These are phyloP conservation scores for Trachymyrmex cornetzi DNA, from an alignment of 1,140 invertebrate species.

Conservation along the genomic window DNA sequence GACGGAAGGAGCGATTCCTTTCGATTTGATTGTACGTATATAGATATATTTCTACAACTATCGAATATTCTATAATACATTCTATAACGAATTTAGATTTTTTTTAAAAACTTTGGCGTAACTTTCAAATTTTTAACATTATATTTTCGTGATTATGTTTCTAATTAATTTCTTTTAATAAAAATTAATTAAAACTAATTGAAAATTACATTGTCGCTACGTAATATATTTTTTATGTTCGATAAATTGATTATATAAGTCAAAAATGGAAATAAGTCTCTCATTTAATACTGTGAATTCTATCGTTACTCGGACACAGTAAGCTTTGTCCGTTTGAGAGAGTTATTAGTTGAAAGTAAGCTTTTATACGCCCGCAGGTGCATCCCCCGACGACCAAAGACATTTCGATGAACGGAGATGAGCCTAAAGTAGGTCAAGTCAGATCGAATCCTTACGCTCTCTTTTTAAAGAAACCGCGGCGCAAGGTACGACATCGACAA, in stretches of 20 bases:
- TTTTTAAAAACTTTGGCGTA: not conserved
- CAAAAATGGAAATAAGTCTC: constrained; percentile 33
- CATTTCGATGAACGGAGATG: constrained; percentile 30
- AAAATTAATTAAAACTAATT: not conserved
- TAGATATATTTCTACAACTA: not conserved
- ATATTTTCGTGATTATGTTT: not conserved
- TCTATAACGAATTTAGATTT: not conserved
- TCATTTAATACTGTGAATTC: constrained; percentile 38
- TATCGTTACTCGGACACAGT: constrained; percentile 1
- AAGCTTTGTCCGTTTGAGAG: constrained; percentile 11
- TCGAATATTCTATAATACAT: not conserved
- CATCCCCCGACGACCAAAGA: constrained; percentile 75
- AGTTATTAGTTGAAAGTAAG: constrained; percentile 39
- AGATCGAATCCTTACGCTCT: constrained; percentile 79
- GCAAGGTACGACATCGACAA: constrained; percentile 74
- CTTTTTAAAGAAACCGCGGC: constrained; percentile 80
- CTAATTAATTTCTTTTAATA: constrained; percentile 15
- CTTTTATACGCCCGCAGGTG: constrained; percentile 75
- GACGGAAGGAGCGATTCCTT: not conserved
- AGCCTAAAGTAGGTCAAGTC: constrained; percentile 52
- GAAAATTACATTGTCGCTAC: not conserved
- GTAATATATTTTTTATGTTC: not conserved
- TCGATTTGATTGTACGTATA: constrained; percentile 56
- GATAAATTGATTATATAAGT: constrained; percentile 27
- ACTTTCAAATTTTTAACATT: not conserved